Conservation (phyloP, 2,797 vertebrate genomes). For the Ibycter americanus region DNA sequence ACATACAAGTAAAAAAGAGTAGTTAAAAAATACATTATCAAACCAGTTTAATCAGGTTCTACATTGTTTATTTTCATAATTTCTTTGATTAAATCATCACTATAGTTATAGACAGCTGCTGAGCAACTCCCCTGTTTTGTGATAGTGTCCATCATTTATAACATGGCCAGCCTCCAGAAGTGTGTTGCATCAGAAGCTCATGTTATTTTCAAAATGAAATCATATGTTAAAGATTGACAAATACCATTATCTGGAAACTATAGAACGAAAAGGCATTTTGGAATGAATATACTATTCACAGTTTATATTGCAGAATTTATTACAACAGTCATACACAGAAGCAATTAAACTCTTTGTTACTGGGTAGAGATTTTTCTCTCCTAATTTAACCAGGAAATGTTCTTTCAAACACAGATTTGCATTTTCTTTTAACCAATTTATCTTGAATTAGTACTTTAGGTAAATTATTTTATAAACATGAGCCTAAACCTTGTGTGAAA, state of each 20-base stretch:
- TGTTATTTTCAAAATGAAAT: background rate
- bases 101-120: background rate
- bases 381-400: background rate
- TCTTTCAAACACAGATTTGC: background rate
- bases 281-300: background rate
- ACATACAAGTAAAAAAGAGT: background rate
- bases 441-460: background rate
- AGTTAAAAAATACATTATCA: background rate
- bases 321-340: background rate
- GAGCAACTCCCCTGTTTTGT: background rate
- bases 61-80: background rate
- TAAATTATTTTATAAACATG: background rate
- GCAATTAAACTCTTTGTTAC: background rate
- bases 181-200: background rate
- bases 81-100: background rate
- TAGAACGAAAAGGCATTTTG: background rate
- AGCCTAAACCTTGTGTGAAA: background rate
- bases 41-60: background rate
- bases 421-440: background rate
- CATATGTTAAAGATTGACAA: background rate
- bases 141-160: background rate
- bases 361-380: background rate
- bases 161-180: background rate
- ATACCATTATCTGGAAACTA: background rate
- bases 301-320: background rate